Conservation (phyloP, 2,888 invertebrate genomes). For the Cremastinae sp. region DNA sequence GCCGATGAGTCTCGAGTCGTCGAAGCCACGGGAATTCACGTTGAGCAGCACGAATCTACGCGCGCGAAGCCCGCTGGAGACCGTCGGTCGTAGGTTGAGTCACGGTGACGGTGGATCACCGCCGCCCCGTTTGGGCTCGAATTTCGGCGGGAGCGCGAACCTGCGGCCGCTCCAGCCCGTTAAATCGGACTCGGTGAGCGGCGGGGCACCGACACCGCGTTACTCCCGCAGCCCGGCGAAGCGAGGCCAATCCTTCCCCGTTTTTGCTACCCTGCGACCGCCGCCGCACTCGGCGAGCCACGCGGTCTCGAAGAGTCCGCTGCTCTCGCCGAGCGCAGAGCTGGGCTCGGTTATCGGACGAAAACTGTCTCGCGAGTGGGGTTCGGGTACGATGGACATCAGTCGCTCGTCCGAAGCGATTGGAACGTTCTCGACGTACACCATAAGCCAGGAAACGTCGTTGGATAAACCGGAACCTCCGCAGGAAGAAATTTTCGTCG, state of each 20-base stretch:
- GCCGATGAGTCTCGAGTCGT: slow-evolving; percentile 72
- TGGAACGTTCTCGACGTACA: slow-evolving; percentile 71
- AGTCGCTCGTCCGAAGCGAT: slow-evolving; percentile 76
- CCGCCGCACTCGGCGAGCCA: slow-evolving; percentile 66
- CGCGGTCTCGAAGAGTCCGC: slow-evolving; percentile 71
- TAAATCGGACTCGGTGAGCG: slow-evolving; percentile 71
- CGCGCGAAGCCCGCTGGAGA: slow-evolving; percentile 77
- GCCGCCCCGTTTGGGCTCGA: slow-evolving; percentile 73
- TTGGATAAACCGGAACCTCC: slow-evolving; percentile 63
- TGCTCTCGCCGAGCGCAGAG: slow-evolving; percentile 76
- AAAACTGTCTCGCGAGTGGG: slow-evolving; percentile 78
- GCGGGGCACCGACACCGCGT: slow-evolving; percentile 71
- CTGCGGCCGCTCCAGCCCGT: slow-evolving; percentile 70
- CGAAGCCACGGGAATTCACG: slow-evolving; percentile 77
- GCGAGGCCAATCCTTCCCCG: slow-evolving; percentile 78
- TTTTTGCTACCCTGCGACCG: slow-evolving; percentile 75
- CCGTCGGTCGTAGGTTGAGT: slow-evolving; percentile 77
- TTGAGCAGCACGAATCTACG: slow-evolving; percentile 77
- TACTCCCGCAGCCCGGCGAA: slow-evolving; percentile 77
- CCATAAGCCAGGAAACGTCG: slow-evolving; percentile 68
- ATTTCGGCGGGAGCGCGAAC: slow-evolving; percentile 76
- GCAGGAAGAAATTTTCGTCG: slow-evolving; percentile 48
- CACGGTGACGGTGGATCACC: slow-evolving; percentile 78
- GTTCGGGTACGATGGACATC: slow-evolving; percentile 75
- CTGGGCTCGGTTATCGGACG: slow-evolving; percentile 76